These are phyloP conservation scores for Augochlorella aurata DNA, from an alignment of 2,888 invertebrate species.

Conservation along the genomic window DNA sequence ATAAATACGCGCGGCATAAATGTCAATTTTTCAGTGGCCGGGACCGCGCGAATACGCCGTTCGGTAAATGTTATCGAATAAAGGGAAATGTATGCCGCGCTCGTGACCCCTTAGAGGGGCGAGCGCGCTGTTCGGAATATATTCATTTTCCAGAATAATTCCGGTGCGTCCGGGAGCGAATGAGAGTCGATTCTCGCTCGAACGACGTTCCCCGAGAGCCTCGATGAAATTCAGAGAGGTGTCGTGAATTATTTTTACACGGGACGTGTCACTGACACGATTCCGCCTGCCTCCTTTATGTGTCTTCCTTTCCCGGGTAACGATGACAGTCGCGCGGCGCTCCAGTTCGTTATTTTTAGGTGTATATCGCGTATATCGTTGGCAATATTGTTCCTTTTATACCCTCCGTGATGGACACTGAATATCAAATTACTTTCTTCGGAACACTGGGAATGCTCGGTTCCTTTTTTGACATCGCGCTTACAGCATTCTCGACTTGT, in stretches of 20 bases:
- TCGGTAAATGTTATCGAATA: constrained; percentile 31
- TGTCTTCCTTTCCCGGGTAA: neutral
- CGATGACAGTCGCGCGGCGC: neutral
- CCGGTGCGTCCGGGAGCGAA: constrained; percentile 8
- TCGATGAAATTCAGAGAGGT: constrained; percentile 15
- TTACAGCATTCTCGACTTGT: no score
- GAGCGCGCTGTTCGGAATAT: constrained; percentile 12
- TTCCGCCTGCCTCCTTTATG: neutral
- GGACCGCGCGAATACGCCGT: neutral
- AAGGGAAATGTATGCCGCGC: neutral
- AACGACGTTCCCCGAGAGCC: constrained; percentile 1
- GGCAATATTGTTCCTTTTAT: neutral
- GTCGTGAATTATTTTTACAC: constrained; percentile 19
- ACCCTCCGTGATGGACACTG: neutral
- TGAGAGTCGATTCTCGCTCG: constrained; percentile 5
- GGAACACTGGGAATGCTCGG: neutral
- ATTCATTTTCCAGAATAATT: constrained; percentile 40
- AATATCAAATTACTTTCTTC: neutral
- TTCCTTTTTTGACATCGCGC: neutral
- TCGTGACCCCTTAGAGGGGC: constrained; percentile 8
- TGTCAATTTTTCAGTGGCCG: constrained; percentile 44
- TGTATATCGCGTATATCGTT: neutral
- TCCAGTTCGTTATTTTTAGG: constrained; percentile 1
- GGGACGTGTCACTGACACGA: constrained; percentile 11
- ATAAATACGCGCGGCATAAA: constrained; percentile 37